Evolutionary conservation across 2,113 vertebrate genomes (phyloP), one percentile per base, ranked within the genome.

Genomic region (Pluvialis apricaria): DNA sequence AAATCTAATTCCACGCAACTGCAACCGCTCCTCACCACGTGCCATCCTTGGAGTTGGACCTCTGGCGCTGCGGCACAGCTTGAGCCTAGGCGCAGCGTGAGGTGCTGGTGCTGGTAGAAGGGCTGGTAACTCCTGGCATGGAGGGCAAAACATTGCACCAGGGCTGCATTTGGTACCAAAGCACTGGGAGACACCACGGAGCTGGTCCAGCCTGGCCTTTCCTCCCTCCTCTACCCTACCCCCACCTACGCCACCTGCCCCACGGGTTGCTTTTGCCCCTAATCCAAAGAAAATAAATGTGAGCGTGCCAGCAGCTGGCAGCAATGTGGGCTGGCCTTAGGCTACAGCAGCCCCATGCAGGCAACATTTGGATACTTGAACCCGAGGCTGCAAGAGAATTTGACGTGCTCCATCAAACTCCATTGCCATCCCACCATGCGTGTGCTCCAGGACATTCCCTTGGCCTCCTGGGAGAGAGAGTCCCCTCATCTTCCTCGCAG

Each of bases 31-130:
- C 45, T 81, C 42, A 40, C 19, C 32, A 18, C 32, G 47, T 3
- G 0, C 54, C 54, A 5, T 25, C 3, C 1, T 8, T 5, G 7
- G 64, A 54, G 55, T 31, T 0, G 0, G 55, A 55, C 12, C 69
- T 68, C 57, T 52, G 61, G 10, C 2, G 4, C 51, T 51, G 18
- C 0, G 1, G 55, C 49, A 52, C 68, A 68, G 26, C 45, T 85
- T 13, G 20, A 69, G n/a, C 34, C 32, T 4, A 5, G 25, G 51
- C 40, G 29, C 17, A 60, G 51, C 1, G 0, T 9, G 10, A 61
- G 54, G 47, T 57, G 64, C 49, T 54, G 32, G 9, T 28, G 31
- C 49, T 54, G 32, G 9, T 28, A 28, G 54, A 52, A 62, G 58
- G 22, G 40, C 69, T 58, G 38, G 34, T 29, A 77, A 28, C 61